Conservation (phyloP, 2,888 invertebrate genomes). For the Lissonota sp. region DNA sequence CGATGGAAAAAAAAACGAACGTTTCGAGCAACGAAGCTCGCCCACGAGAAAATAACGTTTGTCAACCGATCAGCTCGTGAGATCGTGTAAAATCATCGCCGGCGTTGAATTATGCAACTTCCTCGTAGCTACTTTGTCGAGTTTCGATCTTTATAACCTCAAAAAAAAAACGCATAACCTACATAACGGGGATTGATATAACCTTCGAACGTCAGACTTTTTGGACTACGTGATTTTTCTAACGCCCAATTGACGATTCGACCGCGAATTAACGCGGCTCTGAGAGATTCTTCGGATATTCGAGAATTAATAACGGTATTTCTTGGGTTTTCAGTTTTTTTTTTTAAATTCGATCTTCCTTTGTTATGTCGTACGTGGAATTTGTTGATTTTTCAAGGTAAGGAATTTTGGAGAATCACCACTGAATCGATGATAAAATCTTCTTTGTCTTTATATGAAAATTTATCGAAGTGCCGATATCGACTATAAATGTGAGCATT, state of each 20-base stretch:
- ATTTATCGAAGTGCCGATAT: conserved; percentile 35
- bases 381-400: conserved; percentile 7
- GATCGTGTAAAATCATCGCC: conserved; percentile 51
- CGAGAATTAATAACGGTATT: not conserved
- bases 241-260: conserved; percentile 7
- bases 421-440: not conserved
- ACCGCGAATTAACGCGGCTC: not conserved
- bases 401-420: not conserved
- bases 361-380: conserved; percentile 37
- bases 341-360: conserved; percentile 31
- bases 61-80: not conserved
- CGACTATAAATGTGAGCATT: too few species aligned
- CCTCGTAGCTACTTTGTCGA: conserved; percentile 39
- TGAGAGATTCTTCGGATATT: too few species aligned
- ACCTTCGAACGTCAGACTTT: conserved; percentile 76
- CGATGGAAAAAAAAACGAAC: conserved; percentile 26
- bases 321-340: conserved; percentile 17
- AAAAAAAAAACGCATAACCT: conserved; percentile 76
- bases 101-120: conserved; percentile 70
- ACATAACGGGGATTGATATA: conserved; percentile 73
- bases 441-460: conserved; percentile 47
- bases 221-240: conserved; percentile 46
- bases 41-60: conserved; percentile 70
- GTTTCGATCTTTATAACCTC: conserved; percentile 74
- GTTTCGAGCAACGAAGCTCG: conserved; percentile 24